A percentile compares a stretch with the other conserved stretches of the same genome.
phyloP scores from a whole-genome alignment of 1,140 invertebrate genomes.

The Pomacea maculata region DNA sequence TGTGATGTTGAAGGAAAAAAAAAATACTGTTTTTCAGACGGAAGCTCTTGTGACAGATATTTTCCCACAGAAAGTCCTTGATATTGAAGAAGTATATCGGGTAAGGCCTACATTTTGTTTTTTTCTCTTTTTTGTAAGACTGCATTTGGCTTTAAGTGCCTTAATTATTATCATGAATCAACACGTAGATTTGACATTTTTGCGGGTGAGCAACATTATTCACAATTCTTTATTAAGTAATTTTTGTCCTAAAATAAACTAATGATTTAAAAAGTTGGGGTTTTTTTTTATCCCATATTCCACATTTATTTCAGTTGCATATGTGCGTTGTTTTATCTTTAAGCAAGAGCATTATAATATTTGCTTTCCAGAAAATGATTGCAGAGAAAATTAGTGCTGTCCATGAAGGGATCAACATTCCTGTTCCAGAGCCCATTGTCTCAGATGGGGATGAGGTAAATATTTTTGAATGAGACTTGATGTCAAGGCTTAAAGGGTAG shows the following conservation, averaged over 20 bases:
- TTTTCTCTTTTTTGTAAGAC: neutral
- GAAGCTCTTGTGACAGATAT: conserved; percentile 42
- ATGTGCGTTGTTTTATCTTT: too few species aligned
- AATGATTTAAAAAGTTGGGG: too few species aligned
- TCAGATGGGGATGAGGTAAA: conserved; percentile 34
- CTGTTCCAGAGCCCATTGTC: conserved; percentile 74
- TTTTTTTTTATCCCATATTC: too few species aligned
- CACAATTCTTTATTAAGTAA: too few species aligned
- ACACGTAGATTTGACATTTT: too few species aligned
- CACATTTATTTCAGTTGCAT: too few species aligned
- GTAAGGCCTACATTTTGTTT: conserved; percentile 13
- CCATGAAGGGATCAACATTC: conserved; percentile 85
- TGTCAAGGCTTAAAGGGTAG: too few species aligned
- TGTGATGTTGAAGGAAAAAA: neutral
- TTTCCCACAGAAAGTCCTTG: conserved; percentile 43
- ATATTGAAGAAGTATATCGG: conserved; percentile 40
- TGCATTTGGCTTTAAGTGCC: too few species aligned
- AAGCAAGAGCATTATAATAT: neutral
- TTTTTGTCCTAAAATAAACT: too few species aligned
- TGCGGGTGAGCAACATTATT: too few species aligned
- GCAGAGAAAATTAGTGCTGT: conserved; percentile 62
- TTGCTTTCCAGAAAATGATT: conserved; percentile 29
- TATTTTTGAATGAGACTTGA: neutral
- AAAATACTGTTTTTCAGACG: conserved; percentile 29
- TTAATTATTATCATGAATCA: too few species aligned